Percentiles rank a stretch among this genome's conserved stretches.
phyloP scores from a whole-genome alignment of 2,888 invertebrate species.

The Stenchaetothrips biformis region DNA sequence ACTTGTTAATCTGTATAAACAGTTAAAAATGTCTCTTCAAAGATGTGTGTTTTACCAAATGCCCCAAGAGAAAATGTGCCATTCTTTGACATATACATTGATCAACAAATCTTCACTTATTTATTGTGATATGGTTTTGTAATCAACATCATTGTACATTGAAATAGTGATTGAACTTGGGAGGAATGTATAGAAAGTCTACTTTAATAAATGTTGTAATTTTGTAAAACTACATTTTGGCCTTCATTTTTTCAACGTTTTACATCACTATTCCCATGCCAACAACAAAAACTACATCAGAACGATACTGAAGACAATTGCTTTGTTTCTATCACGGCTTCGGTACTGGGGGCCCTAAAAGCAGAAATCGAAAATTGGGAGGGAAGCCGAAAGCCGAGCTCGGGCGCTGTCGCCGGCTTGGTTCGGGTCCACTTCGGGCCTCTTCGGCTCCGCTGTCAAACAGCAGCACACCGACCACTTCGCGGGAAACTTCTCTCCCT shows the following conservation, averaged over 20 bases:
- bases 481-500: no score
- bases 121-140: slow-evolving; percentile 36
- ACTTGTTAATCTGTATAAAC: slow-evolving; percentile 18
- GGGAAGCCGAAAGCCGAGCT: no score
- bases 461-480: no score
- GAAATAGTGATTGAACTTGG: slow-evolving; percentile 32
- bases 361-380: no score
- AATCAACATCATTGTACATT: slow-evolving; percentile 30
- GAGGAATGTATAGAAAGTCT: slow-evolving; percentile 34
- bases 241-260: background rate
- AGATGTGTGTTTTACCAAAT: slow-evolving; percentile 19
- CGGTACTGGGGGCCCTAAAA: no score
- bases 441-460: no score
- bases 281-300: no score
- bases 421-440: no score
- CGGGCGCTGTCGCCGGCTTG: no score
- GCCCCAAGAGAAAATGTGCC: slow-evolving; percentile 19
- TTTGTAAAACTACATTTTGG: slow-evolving; percentile 30
- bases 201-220: slow-evolving; percentile 35
- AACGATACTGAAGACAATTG: no score
- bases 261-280: no score
- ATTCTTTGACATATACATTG: slow-evolving; percentile 24
- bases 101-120: slow-evolving; percentile 32
- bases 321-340: no score
- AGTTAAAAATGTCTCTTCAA: slow-evolving; percentile 8